Percentiles rank a stretch among this genome's conserved stretches.
Conservation (phyloP, 1,140 invertebrate species). For the Chironomus tepperi region DNA sequence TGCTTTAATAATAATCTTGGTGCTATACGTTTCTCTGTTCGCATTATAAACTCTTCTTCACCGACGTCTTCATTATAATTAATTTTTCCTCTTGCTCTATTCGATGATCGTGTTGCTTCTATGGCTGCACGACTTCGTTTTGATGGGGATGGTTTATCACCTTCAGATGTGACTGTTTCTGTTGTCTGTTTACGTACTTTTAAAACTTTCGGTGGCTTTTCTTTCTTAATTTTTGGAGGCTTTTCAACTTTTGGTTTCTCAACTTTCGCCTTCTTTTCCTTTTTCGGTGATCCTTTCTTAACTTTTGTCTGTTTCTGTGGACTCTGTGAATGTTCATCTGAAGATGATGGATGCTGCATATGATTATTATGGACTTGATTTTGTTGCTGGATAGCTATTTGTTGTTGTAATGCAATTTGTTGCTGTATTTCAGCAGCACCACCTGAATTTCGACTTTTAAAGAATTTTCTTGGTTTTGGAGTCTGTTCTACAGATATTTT, state of each 20-base stretch:
- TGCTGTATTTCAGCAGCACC: conserved; percentile 43
- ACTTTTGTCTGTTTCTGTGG: conserved; percentile 23
- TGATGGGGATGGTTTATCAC: conserved; percentile 43
- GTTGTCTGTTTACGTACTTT: conserved; percentile 40
- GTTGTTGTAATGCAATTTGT: conserved; percentile 47
- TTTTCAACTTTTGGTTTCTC: conserved; percentile 17
- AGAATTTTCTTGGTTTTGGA: conserved; percentile 78
- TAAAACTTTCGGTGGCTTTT: conserved; percentile 38
- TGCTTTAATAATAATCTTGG: conserved; percentile 29
- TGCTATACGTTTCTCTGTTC: conserved; percentile 27
- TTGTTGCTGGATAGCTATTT: conserved; percentile 42
- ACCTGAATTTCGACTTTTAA: conserved; percentile 67
- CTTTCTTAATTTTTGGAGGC: conserved; percentile 32
- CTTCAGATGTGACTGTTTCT: conserved; percentile 36
- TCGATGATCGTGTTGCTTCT: conserved; percentile 45
- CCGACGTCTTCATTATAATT: conserved; percentile 37
- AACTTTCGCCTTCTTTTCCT: not conserved
- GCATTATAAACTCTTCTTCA: conserved; percentile 26
- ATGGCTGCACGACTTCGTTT: conserved; percentile 42
- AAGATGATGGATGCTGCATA: conserved; percentile 45
- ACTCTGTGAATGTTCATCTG: conserved; percentile 27
- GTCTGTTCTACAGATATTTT: conserved; percentile 37
- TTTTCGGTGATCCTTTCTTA: conserved; percentile 24
- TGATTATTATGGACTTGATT: conserved; percentile 36
- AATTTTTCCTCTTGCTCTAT: conserved; percentile 42